Base-by-base conservation (phyloP, 2,797 vertebrate species). In the Tolypeutes matacus region DNA sequence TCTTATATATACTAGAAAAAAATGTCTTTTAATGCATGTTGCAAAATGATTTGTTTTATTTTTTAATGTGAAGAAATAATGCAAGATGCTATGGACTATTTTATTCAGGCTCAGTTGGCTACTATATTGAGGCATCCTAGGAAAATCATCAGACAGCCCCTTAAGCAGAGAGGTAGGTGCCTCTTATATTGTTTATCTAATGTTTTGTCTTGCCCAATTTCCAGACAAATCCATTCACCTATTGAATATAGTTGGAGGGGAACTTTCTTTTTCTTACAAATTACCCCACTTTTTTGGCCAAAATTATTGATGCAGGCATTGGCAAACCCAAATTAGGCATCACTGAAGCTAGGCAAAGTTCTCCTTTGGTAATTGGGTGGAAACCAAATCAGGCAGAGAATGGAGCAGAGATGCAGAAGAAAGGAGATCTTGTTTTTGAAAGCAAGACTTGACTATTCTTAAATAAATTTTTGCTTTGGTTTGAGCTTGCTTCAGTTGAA, bases 1-100 rank as follows among this genome's bases (percentile, higher is more conserved):
- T 67, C n/a, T 14, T 64, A 73, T 23, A 51, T 72, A 15, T 27
- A 31, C 27, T 21, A 34, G 86, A 88, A 85, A 15, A 8, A 58
- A 75, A 31, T 51, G 34, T 17, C 64, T 90, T 86, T 36, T 51
- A 60, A 27, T 36, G 7, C 5, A 80, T n/a, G 5, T 31, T 93
- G 34, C 34, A 67, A 86, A 84, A 77, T 53, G 21, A 72, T 78
- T 73, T 70, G 25, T 56, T 69, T 87, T 84, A 69, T 21, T 53
- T 95, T 75, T 84, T 65, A 83, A 67, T n/a, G 21, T 85, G 76
- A 90, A 65, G 31, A 73, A 76, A 73, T 34, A 91, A 51, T 89
- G 9, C 12, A 62, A 88, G 25, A 34, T 73, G 3, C 4, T 82
- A 60, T 34, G 7, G 2, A 64, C n/a, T 69, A 29, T 86, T 91